Percentiles rank a stretch among this genome's conserved stretches.
Conservation (phyloP, 2,797 vertebrate species). For the Chromis chromis region DNA sequence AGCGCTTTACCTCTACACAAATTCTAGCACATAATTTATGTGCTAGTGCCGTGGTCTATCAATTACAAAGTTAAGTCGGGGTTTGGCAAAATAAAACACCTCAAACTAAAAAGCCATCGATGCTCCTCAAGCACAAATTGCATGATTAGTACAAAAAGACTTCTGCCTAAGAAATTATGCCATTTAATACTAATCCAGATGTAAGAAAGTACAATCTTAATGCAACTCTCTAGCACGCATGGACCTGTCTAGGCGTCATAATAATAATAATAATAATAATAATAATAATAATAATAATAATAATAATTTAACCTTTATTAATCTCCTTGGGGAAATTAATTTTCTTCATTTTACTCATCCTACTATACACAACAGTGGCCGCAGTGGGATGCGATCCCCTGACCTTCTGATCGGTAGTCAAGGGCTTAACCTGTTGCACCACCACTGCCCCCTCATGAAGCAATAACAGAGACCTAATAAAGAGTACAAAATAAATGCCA, state of each 20-base stretch:
- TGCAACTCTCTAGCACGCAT: too few relatives aligned
- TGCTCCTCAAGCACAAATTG: not conserved
- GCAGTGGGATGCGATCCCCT: too few relatives aligned
- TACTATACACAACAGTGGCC: too few relatives aligned
- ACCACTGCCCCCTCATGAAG: too few relatives aligned
- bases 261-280: too few relatives aligned
- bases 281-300: too few relatives aligned
- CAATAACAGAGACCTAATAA: not conserved
- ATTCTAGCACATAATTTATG: not conserved
- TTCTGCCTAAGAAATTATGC: slow-evolving; percentile 2
- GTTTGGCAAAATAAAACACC: slow-evolving; percentile 19
- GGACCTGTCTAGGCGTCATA: not conserved
- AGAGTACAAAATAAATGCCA: not conserved
- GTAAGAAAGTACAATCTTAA: slow-evolving; percentile 3
- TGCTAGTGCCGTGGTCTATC: slow-evolving; percentile 1
- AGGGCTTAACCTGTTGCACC: too few relatives aligned
- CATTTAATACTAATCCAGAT: slow-evolving; percentile 18
- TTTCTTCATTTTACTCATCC: too few relatives aligned
- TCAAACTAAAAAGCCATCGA: slow-evolving; percentile 7
- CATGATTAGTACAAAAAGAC: not conserved
- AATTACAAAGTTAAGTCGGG: slow-evolving; percentile 21
- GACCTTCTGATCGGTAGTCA: too few relatives aligned
- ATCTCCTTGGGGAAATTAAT: too few relatives aligned
- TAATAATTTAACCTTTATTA: too few relatives aligned
- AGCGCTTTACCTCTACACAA: slow-evolving; percentile 13